Evolutionary conservation across 2,888 invertebrate genomes (phyloP).

Genomic region (Dynastes maya): DNA sequence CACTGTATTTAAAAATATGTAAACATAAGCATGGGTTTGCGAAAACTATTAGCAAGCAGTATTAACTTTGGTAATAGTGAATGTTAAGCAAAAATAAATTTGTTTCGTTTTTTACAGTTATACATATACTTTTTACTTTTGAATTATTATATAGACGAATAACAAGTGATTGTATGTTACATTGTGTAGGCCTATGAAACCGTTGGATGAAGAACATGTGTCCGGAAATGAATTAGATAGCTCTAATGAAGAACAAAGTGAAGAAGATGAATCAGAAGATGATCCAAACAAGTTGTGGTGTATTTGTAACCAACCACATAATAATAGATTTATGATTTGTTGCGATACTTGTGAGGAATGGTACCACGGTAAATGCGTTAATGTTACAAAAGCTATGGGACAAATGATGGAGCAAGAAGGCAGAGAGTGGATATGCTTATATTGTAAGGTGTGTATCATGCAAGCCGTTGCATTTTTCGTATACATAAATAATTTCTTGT

Average conservation of each 20-base stretch:
- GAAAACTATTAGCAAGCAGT: too few relatives aligned
- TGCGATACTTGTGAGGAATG: conserved; percentile 97
- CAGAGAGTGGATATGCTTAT: conserved; percentile 91
- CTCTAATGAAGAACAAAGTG: conserved; percentile 75
- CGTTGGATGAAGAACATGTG: conserved; percentile 68
- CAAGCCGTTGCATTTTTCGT: neutral
- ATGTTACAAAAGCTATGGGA: conserved; percentile 92
- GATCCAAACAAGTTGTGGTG: conserved; percentile 96
- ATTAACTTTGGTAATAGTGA: too few relatives aligned
- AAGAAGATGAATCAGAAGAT: conserved; percentile 86
- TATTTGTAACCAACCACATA: conserved; percentile 94
- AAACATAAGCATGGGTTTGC: too few relatives aligned
- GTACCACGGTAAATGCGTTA: conserved; percentile 98
- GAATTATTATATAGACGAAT: too few relatives aligned
- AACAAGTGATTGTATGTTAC: neutral
- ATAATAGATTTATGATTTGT: conserved; percentile 97
- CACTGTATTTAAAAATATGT: too few relatives aligned
- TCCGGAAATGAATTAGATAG: conserved; percentile 68
- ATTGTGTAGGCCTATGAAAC: conserved; percentile 59
- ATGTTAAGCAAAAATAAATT: too few relatives aligned
- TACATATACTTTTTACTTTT: too few relatives aligned
- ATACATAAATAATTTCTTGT: neutral
- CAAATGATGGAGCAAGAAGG: conserved; percentile 93
- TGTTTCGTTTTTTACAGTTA: too few relatives aligned
- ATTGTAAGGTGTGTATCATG: conserved; percentile 77